phyloP scores from a whole-genome alignment of 2,888 invertebrate species.

The Cryptocheilus praepositus region DNA sequence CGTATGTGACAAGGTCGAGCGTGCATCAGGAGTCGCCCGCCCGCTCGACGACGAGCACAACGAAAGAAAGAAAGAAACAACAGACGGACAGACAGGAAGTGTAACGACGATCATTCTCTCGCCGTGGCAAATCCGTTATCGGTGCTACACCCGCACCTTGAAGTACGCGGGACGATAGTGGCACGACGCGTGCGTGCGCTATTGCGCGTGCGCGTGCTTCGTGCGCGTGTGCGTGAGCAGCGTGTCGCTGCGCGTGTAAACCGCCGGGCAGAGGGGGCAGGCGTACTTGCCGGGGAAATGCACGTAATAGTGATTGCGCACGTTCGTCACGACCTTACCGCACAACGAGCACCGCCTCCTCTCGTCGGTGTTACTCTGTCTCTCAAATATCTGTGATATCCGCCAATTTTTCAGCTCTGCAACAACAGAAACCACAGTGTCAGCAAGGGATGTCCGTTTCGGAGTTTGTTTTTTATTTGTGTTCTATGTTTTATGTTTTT shows the following conservation, averaged over 20 bases:
- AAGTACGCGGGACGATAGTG: slow-evolving; percentile 27
- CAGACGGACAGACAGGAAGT: not conserved
- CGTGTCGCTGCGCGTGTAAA: slow-evolving; percentile 79
- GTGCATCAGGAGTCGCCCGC: too few species aligned
- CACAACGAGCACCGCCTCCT: slow-evolving; percentile 78
- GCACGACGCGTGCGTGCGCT: slow-evolving; percentile 34
- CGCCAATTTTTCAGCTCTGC: slow-evolving; percentile 78
- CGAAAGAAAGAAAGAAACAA: not conserved
- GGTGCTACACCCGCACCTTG: slow-evolving; percentile 39
- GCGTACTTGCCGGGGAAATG: slow-evolving; percentile 79
- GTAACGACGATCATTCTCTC: not conserved
- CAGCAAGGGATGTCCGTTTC: slow-evolving; percentile 57
- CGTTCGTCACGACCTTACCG: slow-evolving; percentile 80
- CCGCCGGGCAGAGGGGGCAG: slow-evolving; percentile 78
- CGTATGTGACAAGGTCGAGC: too few species aligned
- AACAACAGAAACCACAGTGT: slow-evolving; percentile 72
- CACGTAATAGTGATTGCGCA: slow-evolving; percentile 80
- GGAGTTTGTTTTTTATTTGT: slow-evolving; percentile 1
- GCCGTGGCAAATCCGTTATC: not conserved
- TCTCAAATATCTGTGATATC: slow-evolving; percentile 79
- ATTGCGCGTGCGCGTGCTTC: slow-evolving; percentile 75
- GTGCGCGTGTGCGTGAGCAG: slow-evolving; percentile 78
- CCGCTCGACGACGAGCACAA: not conserved
- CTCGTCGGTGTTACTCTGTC: slow-evolving; percentile 78
- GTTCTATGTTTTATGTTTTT: slow-evolving; percentile 5